Percentiles rank a stretch among this genome's conserved stretches.
These are phyloP conservation scores for Protophormia terraenovae DNA, from an alignment of 2,888 invertebrate genomes.

Conservation along the genomic window DNA sequence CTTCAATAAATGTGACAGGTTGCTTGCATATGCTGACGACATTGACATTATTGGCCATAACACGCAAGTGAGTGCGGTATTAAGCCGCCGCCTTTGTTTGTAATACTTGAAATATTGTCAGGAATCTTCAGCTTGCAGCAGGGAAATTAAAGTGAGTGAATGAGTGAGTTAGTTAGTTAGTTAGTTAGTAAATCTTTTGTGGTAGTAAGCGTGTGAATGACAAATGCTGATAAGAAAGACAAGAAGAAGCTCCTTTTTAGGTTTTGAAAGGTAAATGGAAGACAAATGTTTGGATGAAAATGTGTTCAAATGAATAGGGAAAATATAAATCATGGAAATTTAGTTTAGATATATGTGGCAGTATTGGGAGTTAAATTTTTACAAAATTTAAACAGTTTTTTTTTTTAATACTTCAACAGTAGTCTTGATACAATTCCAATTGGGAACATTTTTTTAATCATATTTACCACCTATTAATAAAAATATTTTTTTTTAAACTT, in stretches of 20 bases:
- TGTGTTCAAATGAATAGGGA: background rate
- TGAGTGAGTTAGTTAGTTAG: no score
- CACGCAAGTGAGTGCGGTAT: conserved; percentile 25
- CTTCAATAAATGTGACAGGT: conserved; percentile 49
- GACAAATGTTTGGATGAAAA: background rate
- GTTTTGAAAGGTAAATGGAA: no score
- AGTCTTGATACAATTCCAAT: no score
- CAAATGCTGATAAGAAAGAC: background rate
- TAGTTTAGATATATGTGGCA: no score
- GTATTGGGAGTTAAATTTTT: no score
- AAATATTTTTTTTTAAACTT: background rate
- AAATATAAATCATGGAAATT: no score
- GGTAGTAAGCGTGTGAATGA: background rate
- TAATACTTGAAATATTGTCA: conserved; percentile 27
- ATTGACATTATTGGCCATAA: conserved; percentile 50
- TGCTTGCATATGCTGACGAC: conserved; percentile 40
- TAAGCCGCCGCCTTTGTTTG: conserved; percentile 32
- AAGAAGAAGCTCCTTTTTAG: background rate
- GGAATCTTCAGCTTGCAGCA: conserved; percentile 28
- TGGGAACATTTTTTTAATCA: no score
- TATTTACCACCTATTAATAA: no score
- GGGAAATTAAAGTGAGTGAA: conserved; percentile 22
- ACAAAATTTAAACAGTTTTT: no score
- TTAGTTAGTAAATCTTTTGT: no score
- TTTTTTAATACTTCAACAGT: no score